A percentile compares a stretch with the other conserved stretches of the same genome.
These are phyloP conservation scores for Sebastes nivosus DNA, from an alignment of 2,797 vertebrate species.

Conservation along the genomic window DNA sequence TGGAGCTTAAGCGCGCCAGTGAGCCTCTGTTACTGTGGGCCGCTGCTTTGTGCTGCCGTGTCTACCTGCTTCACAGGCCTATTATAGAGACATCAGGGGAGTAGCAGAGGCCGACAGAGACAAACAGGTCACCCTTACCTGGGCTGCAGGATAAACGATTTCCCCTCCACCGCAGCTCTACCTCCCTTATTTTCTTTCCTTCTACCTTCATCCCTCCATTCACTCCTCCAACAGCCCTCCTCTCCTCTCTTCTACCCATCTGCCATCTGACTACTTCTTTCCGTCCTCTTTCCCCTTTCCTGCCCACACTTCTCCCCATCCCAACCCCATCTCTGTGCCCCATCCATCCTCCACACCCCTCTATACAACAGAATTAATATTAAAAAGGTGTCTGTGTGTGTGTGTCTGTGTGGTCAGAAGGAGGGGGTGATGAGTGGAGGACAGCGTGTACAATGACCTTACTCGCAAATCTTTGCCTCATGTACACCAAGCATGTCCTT, in stretches of 20 bases:
- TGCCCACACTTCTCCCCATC: conserved; percentile 23
- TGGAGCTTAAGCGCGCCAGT: conserved; percentile 11
- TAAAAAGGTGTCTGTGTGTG: conserved; percentile 30
- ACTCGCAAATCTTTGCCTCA: conserved; percentile 58
- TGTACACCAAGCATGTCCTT: conserved; percentile 68
- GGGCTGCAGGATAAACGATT: conserved; percentile 67
- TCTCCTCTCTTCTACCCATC: conserved; percentile 30
- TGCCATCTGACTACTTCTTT: conserved; percentile 18
- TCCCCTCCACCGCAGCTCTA: conserved; percentile 42
- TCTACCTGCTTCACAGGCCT: conserved; percentile 57
- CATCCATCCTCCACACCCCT: background rate
- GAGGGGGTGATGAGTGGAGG: conserved; percentile 37
- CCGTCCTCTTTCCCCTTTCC: conserved; percentile 27
- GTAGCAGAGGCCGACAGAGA: conserved; percentile 70
- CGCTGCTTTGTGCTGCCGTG: conserved; percentile 48
- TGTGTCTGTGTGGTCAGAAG: conserved; percentile 8
- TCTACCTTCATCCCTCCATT: conserved; percentile 37
- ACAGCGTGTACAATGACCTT: conserved; percentile 66
- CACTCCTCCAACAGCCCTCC: conserved; percentile 21
- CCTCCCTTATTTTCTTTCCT: conserved; percentile 35
- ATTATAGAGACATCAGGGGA: conserved; percentile 78
- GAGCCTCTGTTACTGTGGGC: conserved; percentile 35
- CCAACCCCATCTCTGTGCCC: conserved; percentile 32
- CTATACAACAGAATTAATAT: conserved; percentile 48
- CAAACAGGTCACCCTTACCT: conserved; percentile 81